Evolutionary conservation across 1,140 invertebrate species (phyloP), one percentile per base, ranked within the genome.

Genomic region (Sminthurides bifidus): DNA sequence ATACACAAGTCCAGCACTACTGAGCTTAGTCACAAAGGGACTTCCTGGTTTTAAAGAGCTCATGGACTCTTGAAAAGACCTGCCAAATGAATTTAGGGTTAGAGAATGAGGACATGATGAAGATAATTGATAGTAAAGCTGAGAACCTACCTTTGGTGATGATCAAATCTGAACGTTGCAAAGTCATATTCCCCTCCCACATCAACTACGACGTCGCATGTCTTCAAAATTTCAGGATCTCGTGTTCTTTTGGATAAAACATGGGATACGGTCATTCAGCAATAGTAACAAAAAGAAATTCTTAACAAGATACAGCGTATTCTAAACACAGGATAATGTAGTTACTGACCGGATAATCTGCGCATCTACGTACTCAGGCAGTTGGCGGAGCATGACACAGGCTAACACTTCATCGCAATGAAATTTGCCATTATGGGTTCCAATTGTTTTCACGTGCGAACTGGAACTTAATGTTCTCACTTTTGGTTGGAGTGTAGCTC

Each of bases 371-470:
- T 85, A 96, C 62, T 83, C 70, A 0, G 86, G 85, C 3, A 97
- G 70, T 46, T 77, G 70, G 70, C 87, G 90, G 0, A 98, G 74
- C 81, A 98, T 81, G 65, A 78, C 91, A 71, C 90, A 94, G 3
- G 91, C 94, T 14, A 98, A 72, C 0, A 83, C 88, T 74, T 98
- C 94, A 72, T 98, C 94, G 69, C 91, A 96, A 72, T 98, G 94
- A 69, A 98, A 98, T 0, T 73, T 72, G 1, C 85, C 85, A 73
- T 74, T 76, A 62, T 90, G 86, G 0, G 85, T 90, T 10, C 85
- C 85, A 65, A 90, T 87, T 0, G 48, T 41, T 43, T 51, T 51
- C 10, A 56, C 21, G n/a, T n/a, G n/a, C n/a, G 41, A 10, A 43
- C 41, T 6, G 17, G 17, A 43, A 43, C 41, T 15, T 21, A 43